These are phyloP conservation scores for Mus musculus DNA, from an alignment of 2,113 vertebrate genomes.

Conservation along the genomic window DNA sequence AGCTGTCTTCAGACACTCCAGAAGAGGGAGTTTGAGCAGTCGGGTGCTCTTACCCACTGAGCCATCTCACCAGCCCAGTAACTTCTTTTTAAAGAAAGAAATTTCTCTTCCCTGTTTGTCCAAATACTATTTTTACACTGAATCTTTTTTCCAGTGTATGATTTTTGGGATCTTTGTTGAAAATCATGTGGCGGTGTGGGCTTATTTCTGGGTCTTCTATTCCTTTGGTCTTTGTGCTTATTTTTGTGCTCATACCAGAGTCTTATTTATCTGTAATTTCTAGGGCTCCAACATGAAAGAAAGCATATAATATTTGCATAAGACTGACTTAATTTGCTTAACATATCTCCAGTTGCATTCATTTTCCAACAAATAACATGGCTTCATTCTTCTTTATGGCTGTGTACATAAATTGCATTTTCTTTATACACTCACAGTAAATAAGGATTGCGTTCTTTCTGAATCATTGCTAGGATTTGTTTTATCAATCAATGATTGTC, in stretches of 20 bases:
- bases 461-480: not conserved
- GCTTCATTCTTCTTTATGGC: not conserved
- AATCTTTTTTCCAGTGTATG: not conserved
- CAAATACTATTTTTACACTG: constrained; percentile 22
- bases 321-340: not conserved
- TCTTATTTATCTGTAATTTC: not conserved
- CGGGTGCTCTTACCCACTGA: too few relatives aligned
- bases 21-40: too few relatives aligned
- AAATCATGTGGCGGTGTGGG: not conserved
- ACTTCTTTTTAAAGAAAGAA: constrained; percentile 28
- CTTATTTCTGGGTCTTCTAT: not conserved
- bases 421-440: not conserved
- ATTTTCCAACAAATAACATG: not conserved
- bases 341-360: not conserved
- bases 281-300: not conserved
- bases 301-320: not conserved
- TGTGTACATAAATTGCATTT: not conserved
- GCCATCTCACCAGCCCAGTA: not conserved
- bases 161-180: not conserved
- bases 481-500: not conserved
- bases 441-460: not conserved
- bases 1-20: too few relatives aligned
- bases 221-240: not conserved
- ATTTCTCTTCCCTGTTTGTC: constrained; percentile 41
- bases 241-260: not conserved